phyloP scores from a whole-genome alignment of 2,797 vertebrate genomes.

The Myripristis murdjan region DNA sequence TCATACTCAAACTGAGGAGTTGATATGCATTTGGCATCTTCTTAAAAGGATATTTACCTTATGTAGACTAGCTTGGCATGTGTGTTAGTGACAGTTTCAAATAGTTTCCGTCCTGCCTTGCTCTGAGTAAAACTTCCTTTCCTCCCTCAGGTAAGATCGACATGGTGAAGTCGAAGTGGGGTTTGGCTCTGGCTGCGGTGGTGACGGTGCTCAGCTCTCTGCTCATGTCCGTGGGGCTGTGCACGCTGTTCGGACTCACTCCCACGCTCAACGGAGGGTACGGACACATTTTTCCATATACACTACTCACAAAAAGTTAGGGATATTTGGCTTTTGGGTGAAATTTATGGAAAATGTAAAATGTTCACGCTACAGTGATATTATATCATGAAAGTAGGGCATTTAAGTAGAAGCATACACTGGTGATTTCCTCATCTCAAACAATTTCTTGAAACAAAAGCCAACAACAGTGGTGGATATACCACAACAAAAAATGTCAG shows the following conservation, averaged over 20 bases:
- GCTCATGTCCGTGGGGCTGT: slow-evolving; percentile 98
- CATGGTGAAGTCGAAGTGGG: slow-evolving; percentile 99
- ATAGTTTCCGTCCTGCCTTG: not conserved
- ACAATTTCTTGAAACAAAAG: too few species aligned
- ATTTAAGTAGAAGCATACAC: too few species aligned
- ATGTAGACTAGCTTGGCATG: not conserved
- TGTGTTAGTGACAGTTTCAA: not conserved
- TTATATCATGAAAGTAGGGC: too few species aligned
- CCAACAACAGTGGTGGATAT: too few species aligned
- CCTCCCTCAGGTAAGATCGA: slow-evolving; percentile 95
- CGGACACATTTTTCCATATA: slow-evolving; percentile 57
- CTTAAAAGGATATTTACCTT: not conserved
- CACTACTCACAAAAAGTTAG: too few species aligned
- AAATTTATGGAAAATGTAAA: too few species aligned
- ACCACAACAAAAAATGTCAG: too few species aligned
- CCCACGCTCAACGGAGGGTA: slow-evolving; percentile 99
- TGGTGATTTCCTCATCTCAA: too few species aligned
- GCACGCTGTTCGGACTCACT: slow-evolving; percentile 96
- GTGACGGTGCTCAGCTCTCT: slow-evolving; percentile 98
- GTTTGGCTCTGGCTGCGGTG: slow-evolving; percentile 95
- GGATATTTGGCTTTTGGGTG: too few species aligned
- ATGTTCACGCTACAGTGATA: too few species aligned
- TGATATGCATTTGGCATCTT: not conserved
- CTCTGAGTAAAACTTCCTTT: not conserved
- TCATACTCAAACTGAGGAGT: slow-evolving; percentile 4